Evolutionary conservation across 2,888 invertebrate species (phyloP), one percentile per base, ranked within the genome.

Genomic region (Phytoseiulus persimilis): DNA sequence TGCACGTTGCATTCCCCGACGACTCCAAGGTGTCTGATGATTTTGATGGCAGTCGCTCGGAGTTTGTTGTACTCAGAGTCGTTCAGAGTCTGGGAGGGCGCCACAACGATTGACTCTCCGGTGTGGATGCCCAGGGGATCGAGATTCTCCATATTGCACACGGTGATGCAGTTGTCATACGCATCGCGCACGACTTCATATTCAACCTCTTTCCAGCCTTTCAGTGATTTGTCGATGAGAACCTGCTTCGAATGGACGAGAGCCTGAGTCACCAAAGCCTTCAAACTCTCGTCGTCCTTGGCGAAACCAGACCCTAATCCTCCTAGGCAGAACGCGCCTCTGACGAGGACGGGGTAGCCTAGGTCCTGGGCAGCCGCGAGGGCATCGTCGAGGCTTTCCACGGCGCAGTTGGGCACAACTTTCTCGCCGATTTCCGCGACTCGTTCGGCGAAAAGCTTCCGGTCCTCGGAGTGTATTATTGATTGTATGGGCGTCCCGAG

Each of bases 111-210:
- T 0, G 98, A 98, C 93, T 99, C 99, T 31, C 99, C 99, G 0
- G 99, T 99, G 92, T 99, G 99, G 91, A 99, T 99, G 83, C 98
- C 99, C 87, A 99, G 94, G 0, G 99, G 99, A 94, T 99, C 99
- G 0, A 99, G 95, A 93, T 99, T 99, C 93, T 99, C 99, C 99
- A 99, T 99, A 93, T 99, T 99, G 93, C 99, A 99, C 0, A 99
- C 95, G 0, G 99, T 98, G 90, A 99, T 97, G 92, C 99, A 99
- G 92, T 99, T 99, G 93, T 99, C 98, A 92, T 95, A 98, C 0
- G 97, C 97, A 94, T 99, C 99, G 90, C 99, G 94, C 0, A 99
- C 98, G 0, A 99, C 99, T 94, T 99, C 99, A 93, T 99, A 99
- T 92, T 99, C 99, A 0, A 99, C 96, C 94, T 99, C 99, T 93